A percentile compares a stretch with the other conserved stretches of the same genome.
Conservation (phyloP, 2,888 invertebrate species). For the Plebejus argus region DNA sequence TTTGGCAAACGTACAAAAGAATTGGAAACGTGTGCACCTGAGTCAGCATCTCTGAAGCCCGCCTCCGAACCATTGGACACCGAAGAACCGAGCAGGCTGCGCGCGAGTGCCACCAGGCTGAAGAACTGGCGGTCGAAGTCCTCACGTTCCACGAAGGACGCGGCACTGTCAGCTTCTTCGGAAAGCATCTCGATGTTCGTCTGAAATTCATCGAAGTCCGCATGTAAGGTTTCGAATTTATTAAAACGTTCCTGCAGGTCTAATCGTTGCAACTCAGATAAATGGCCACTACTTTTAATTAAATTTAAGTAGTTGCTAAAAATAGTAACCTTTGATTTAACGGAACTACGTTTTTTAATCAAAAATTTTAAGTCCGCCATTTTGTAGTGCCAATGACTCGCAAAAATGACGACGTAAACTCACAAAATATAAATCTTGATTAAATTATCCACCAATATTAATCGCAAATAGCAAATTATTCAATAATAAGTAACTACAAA, state of each 20-base stretch:
- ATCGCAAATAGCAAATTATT: too few relatives aligned
- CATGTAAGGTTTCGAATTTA: constrained; percentile 27
- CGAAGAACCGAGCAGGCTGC: constrained; percentile 20
- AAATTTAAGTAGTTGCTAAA: constrained; percentile 31
- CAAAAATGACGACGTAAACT: too few relatives aligned
- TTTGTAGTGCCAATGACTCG: too few relatives aligned
- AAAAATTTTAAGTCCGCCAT: constrained; percentile 5
- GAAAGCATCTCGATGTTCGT: constrained; percentile 29
- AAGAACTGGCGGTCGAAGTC: constrained; percentile 29
- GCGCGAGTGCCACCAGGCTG: constrained; percentile 20
- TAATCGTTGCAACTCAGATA: constrained; percentile 33
- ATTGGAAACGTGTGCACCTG: constrained; percentile 25
- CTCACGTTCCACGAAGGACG: not conserved
- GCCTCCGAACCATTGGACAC: not conserved
- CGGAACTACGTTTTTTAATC: constrained; percentile 30
- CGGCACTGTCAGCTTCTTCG: not conserved
- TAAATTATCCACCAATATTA: too few relatives aligned
- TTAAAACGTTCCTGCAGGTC: constrained; percentile 29
- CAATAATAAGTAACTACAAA: too few relatives aligned
- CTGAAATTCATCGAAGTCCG: constrained; percentile 34
- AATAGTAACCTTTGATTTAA: constrained; percentile 36
- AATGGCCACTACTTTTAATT: constrained; percentile 20
- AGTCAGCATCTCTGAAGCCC: constrained; percentile 10
- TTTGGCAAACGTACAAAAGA: constrained; percentile 37
- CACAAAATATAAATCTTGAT: too few relatives aligned